These are phyloP conservation scores for Carabus problematicus DNA, from an alignment of 2,888 invertebrate species.

Conservation along the genomic window DNA sequence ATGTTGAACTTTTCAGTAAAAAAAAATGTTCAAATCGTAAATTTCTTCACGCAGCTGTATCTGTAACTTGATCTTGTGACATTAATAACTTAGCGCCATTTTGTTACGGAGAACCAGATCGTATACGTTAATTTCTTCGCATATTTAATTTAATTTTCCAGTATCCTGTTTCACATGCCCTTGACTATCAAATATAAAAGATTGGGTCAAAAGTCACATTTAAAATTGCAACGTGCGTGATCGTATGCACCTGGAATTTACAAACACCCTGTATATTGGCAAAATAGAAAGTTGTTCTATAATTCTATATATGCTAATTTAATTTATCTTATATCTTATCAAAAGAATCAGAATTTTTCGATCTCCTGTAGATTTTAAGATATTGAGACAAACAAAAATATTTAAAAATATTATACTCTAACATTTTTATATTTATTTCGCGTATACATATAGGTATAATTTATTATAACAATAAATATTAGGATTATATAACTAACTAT, in stretches of 20 bases:
- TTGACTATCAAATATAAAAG: no score
- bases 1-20: conserved; percentile 22
- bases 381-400: neutral
- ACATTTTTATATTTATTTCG: no score
- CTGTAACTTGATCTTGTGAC: conserved; percentile 21
- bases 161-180: conserved; percentile 1
- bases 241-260: no score
- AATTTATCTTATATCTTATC: no score
- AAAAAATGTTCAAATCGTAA: conserved; percentile 10
- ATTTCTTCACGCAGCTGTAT: conserved; percentile 18
- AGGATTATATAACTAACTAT: conserved; percentile 8
- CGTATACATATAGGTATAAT: no score
- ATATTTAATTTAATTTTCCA: neutral
- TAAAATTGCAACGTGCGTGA: no score
- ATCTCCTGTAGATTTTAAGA: no score
- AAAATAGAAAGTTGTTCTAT: no score
- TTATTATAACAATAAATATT: conserved; percentile 10
- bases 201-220: no score
- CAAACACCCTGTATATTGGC: no score
- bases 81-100: conserved; percentile 18
- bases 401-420: conserved; percentile 14
- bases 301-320: no score
- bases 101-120: neutral
- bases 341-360: no score
- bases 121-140: neutral